Conservation (phyloP, 2,113 vertebrate species). For the Willisornis vidua region DNA sequence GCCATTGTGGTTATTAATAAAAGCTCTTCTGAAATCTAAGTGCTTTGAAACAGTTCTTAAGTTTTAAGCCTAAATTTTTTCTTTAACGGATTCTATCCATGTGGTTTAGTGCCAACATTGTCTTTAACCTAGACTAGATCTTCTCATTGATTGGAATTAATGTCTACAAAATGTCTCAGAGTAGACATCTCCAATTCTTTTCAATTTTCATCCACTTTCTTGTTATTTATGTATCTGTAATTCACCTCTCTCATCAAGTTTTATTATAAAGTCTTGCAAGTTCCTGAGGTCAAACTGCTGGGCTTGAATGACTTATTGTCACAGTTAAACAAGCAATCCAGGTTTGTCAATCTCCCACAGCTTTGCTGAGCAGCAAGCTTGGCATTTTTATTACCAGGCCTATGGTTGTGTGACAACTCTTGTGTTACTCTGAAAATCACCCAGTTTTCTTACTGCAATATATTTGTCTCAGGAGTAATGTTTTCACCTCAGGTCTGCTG, state of each 20-base stretch:
- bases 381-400: not conserved
- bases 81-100: not conserved
- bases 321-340: not conserved
- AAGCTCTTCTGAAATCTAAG: not conserved
- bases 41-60: not conserved
- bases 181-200: not conserved
- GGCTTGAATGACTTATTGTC: not conserved
- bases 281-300: not conserved
- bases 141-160: not conserved
- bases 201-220: not conserved
- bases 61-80: not conserved
- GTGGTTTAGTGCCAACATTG: not conserved
- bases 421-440: not conserved
- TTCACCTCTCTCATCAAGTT: not conserved
- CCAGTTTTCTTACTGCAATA: not conserved
- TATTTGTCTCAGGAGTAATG: not conserved
- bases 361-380: not conserved
- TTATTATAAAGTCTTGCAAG: not conserved
- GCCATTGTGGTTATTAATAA: not conserved
- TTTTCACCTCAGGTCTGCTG: not conserved
- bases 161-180: not conserved
- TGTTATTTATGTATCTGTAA: not conserved
- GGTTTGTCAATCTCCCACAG: not conserved
- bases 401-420: not conserved
- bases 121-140: not conserved